Evolutionary conservation across 2,888 invertebrate genomes (phyloP).

Genomic region (Polymixis lichenea): DNA sequence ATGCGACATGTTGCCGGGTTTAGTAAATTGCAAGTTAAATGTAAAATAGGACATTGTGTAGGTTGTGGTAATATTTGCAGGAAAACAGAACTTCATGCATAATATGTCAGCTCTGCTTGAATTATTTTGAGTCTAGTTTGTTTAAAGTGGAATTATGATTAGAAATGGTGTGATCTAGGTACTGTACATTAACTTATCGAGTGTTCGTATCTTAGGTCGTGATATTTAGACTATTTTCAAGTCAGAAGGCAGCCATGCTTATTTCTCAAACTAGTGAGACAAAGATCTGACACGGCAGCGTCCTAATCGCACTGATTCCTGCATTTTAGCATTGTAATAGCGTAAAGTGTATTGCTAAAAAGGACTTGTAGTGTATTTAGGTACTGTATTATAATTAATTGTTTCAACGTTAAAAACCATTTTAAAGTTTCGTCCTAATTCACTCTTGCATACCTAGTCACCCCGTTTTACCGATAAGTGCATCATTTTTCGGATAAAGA

Average conservation of each 20-base stretch:
- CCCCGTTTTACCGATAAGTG: background rate
- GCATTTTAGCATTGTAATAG: background rate
- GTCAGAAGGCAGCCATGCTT: too few species aligned
- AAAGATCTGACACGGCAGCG: too few species aligned
- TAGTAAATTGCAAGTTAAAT: slow-evolving; percentile 9
- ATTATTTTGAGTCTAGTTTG: background rate
- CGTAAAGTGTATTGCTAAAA: too few species aligned
- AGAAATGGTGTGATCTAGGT: background rate
- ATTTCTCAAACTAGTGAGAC: too few species aligned
- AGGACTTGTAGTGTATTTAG: too few species aligned
- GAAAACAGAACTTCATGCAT: background rate
- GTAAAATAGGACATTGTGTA: slow-evolving; percentile 1
- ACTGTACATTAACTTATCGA: background rate
- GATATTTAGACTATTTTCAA: background rate
- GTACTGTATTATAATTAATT: too few species aligned
- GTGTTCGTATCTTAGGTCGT: background rate
- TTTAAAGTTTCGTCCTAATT: too few species aligned
- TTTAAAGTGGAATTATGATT: background rate
- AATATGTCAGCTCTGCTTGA: background rate
- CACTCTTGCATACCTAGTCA: too few species aligned
- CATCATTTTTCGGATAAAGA: background rate
- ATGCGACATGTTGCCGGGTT: slow-evolving; percentile 27
- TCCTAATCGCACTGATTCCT: background rate
- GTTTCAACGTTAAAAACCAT: too few species aligned
- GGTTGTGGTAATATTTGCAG: background rate